Base-by-base conservation (phyloP, 2,113 vertebrate species). In the Lepus timidus region DNA sequence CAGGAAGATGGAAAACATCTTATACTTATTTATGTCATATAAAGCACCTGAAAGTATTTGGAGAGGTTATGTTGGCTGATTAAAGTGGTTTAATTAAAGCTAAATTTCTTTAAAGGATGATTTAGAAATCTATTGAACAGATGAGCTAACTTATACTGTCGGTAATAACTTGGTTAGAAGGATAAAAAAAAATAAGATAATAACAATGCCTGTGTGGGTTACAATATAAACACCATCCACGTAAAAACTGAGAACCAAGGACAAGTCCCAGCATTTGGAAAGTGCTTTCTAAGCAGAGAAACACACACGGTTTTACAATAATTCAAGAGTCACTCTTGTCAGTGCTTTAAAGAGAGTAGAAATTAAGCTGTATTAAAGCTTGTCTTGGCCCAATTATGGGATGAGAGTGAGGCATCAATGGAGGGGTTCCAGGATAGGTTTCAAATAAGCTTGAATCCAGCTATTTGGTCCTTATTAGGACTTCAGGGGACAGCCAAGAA, bases 401-500 rank as follows among this genome's bases (percentile, higher is more conserved):
- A 93, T 70, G 65, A 94, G 67, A 96, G 88, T 27, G 81, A 94
- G 79, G 80, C 39, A 86, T 95, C 96, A 92, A 95, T 92, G 94
- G 96, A 94, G 94, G 79, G 75, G 25, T 92, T 97, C 95, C n/a
- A 93, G 96, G 96, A 93, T 88, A 94, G 94, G 71, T 88, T 97
- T 97, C 90, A 91, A 96, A 98, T 94, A 94, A 95, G 94, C 92
- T 96, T 97, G 96, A 95, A 83, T 95, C 80, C 95, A 91, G 81
- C 83, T 82, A 84, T 95, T 96, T 96, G 92, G 88, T 88, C 80
- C 93, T 93, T 95, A 93, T 95, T 95, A 95, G 76, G 95, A 96
- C 95, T 96, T 94, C 82, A 82, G 94, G 89, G 88, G 85, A 98
- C 96, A 97, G 80, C 96, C 95, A 97, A 97, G 97, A 98, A 98